A percentile compares a stretch with the other conserved stretches of the same genome.
These are phyloP conservation scores for Hofmannophila pseudospretella DNA, from an alignment of 2,888 invertebrate species.

Conservation along the genomic window DNA sequence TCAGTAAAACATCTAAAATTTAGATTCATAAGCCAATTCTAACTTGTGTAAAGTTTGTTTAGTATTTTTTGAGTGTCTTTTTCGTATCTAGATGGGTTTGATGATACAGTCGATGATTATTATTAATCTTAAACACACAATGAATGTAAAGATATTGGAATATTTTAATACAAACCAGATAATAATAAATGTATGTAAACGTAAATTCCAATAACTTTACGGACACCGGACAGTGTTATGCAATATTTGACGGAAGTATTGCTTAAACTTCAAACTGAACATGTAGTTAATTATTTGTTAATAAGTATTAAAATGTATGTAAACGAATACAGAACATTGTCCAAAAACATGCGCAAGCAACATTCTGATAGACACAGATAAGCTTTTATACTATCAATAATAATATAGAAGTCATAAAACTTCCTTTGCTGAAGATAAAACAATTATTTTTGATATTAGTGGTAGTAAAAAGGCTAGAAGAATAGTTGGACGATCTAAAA, in stretches of 20 bases:
- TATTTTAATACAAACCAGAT: background rate
- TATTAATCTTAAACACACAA: background rate
- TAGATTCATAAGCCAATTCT: constrained; percentile 8
- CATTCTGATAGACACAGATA: constrained; percentile 37
- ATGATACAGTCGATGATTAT: background rate
- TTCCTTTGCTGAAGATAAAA: too few relatives aligned
- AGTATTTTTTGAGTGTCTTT: background rate
- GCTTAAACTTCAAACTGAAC: background rate
- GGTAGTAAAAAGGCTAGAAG: constrained; percentile 40
- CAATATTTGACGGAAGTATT: background rate
- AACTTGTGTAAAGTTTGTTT: constrained; percentile 1
- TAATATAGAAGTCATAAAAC: constrained; percentile 8
- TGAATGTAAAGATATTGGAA: background rate
- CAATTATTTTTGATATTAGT: constrained; percentile 12
- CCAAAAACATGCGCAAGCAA: constrained; percentile 56
- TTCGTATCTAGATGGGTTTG: background rate
- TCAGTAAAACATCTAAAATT: constrained; percentile 5
- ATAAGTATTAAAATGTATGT: too few relatives aligned
- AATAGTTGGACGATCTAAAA: constrained; percentile 74
- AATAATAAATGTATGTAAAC: too few relatives aligned
- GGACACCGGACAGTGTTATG: constrained; percentile 27
- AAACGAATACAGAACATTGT: constrained; percentile 58
- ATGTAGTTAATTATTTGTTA: constrained; percentile 12
- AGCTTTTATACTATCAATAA: constrained; percentile 51
- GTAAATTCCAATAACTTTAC: constrained; percentile 21